A percentile compares a stretch with the other conserved stretches of the same genome.
Evolutionary conservation across 2,888 invertebrate genomes (phyloP).

Genomic region (Dasypogon diadema): DNA sequence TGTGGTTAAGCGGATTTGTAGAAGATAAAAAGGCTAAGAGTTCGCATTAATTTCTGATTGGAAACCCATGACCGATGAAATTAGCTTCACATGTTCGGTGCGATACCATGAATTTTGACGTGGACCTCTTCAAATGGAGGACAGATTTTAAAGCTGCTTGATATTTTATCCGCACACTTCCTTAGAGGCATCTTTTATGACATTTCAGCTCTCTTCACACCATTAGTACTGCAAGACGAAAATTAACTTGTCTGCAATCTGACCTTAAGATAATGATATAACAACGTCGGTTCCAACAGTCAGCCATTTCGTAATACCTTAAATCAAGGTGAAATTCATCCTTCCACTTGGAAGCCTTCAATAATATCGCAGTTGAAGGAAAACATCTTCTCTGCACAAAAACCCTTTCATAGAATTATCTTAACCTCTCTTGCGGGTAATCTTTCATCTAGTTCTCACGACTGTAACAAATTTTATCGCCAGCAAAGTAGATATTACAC

Average conservation of each 20-base stretch:
- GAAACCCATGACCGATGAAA: constrained; percentile 42
- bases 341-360: constrained; percentile 16
- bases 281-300: constrained; percentile 24
- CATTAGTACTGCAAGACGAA: constrained; percentile 23
- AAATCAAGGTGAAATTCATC: constrained; percentile 41
- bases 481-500: constrained; percentile 56
- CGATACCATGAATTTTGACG: constrained; percentile 13
- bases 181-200: background rate
- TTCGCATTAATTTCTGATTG: constrained; percentile 48
- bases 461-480: constrained; percentile 57
- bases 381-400: constrained; percentile 53
- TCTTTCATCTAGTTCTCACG: constrained; percentile 57
- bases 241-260: constrained; percentile 46
- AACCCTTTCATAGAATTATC: constrained; percentile 55
- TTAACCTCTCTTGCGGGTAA: constrained; percentile 51
- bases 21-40: constrained; percentile 38
- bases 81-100: constrained; percentile 29
- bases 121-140: background rate
- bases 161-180: background rate
- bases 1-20: constrained; percentile 47
- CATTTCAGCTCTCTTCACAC: constrained; percentile 36
- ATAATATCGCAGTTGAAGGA: constrained; percentile 35
- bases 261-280: constrained; percentile 43
- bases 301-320: constrained; percentile 35
- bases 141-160: background rate